Conservation (phyloP, 2,888 invertebrate species). For the Drepana falcataria region DNA sequence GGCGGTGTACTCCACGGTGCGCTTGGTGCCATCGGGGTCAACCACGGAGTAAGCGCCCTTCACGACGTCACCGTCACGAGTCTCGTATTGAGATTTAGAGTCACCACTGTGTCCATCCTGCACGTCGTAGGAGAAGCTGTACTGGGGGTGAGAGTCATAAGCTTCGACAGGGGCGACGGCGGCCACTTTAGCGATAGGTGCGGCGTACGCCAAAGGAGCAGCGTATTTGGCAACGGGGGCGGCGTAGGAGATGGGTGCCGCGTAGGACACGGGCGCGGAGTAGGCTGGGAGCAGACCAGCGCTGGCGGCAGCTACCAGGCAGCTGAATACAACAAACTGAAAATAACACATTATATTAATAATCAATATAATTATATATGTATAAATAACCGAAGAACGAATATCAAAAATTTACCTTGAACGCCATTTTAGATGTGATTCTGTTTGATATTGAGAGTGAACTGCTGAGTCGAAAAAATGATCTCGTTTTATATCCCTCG, state of each 20-base stretch:
- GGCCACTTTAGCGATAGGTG: constrained; percentile 27
- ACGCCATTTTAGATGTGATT: constrained; percentile 54
- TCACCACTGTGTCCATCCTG: constrained; percentile 72
- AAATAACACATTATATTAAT: constrained; percentile 14
- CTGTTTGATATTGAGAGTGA: constrained; percentile 41
- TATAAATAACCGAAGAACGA: not conserved
- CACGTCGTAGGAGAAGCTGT: constrained; percentile 69
- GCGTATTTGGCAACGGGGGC: constrained; percentile 34
- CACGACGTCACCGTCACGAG: constrained; percentile 70
- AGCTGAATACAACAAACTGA: constrained; percentile 47
- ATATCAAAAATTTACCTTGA: constrained; percentile 42
- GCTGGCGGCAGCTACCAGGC: constrained; percentile 41
- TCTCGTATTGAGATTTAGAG: constrained; percentile 67
- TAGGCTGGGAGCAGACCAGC: constrained; percentile 44
- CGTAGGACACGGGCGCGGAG: constrained; percentile 37
- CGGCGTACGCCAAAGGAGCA: constrained; percentile 31
- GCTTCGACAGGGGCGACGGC: constrained; percentile 24
- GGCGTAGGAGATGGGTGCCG: constrained; percentile 20
- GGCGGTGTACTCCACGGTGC: constrained; percentile 73
- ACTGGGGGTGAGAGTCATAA: constrained; percentile 46
- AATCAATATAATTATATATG: not conserved
- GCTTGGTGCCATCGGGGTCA: constrained; percentile 69
- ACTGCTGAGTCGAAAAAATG: constrained; percentile 41
- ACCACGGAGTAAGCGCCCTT: constrained; percentile 70
- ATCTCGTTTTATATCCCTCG: constrained; percentile 49